Percentiles rank a stretch among this genome's conserved stretches.
Evolutionary conservation across 2,113 vertebrate species (phyloP).

Genomic region (Pipa parva): DNA sequence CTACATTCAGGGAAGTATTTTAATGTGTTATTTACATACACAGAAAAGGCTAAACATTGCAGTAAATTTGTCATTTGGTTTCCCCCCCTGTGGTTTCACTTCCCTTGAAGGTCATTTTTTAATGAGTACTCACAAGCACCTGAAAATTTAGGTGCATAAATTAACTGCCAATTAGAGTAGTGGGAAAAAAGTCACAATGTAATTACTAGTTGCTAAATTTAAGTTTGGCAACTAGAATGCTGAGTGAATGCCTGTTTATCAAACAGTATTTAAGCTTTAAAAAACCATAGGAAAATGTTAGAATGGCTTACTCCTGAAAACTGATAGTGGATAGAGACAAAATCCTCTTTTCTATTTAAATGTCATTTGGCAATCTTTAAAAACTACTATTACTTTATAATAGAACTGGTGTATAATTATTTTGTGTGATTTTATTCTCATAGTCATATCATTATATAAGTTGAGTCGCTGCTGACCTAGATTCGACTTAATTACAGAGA

Average conservation of each 20-base stretch:
- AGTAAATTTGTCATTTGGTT: constrained; percentile 40
- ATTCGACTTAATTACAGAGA: constrained; percentile 70
- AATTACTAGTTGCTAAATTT: constrained; percentile 61
- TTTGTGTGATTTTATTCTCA: constrained; percentile 40
- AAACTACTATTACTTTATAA: constrained; percentile 40
- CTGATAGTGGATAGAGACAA: constrained; percentile 20
- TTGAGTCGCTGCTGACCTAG: constrained; percentile 64
- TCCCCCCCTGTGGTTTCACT: constrained; percentile 39
- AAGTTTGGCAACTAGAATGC: constrained; percentile 52
- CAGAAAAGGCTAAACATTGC: constrained; percentile 41
- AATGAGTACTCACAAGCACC: constrained; percentile 57
- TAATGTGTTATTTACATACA: neutral
- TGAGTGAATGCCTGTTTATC: constrained; percentile 49
- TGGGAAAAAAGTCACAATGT: constrained; percentile 43
- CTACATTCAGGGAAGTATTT: too few species aligned
- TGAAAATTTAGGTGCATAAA: constrained; percentile 66
- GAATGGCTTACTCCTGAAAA: constrained; percentile 44
- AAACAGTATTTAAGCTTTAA: constrained; percentile 45
- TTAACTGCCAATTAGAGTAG: constrained; percentile 64
- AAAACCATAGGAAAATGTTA: constrained; percentile 44
- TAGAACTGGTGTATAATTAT: constrained; percentile 49
- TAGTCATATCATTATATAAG: constrained; percentile 46
- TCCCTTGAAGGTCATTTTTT: constrained; percentile 60
- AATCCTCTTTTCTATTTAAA: constrained; percentile 42
- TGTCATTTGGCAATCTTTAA: constrained; percentile 43